Conservation (phyloP, 2,113 vertebrate genomes). For the Sturnus vulgaris region DNA sequence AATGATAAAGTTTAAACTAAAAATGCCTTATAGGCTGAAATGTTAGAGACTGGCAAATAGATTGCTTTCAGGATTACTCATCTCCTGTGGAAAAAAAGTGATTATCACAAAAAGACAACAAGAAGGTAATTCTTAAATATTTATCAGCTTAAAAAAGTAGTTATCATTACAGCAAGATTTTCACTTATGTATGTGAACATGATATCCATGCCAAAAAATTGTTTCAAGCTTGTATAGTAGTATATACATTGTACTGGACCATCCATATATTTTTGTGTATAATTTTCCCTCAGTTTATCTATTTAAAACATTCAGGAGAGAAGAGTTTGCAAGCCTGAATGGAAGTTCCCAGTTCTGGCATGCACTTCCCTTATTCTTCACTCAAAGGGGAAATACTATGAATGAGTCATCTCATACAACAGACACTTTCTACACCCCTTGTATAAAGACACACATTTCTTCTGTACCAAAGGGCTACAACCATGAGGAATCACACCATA, state of each 20-base stretch:
- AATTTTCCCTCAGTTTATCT: neutral
- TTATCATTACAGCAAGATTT: neutral
- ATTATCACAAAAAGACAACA: neutral
- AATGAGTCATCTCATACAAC: neutral
- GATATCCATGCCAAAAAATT: neutral
- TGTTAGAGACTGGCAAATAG: neutral
- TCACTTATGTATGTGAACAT: neutral
- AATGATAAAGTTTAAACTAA: neutral
- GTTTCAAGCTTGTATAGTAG: neutral
- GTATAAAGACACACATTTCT: neutral
- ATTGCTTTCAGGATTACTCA: neutral
- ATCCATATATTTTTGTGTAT: neutral
- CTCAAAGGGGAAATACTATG: neutral
- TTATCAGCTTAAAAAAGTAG: neutral
- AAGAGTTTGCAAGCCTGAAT: neutral
- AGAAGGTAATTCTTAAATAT: neutral
- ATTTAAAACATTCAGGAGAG: neutral
- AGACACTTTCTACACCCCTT: neutral
- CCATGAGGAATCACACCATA: neutral
- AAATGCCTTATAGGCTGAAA: neutral
- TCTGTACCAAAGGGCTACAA: neutral
- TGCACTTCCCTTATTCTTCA: neutral
- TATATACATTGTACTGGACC: neutral
- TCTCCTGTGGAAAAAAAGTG: neutral
- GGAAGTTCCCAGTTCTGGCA: neutral